These are phyloP conservation scores for Falco punctatus DNA, from an alignment of 2,113 vertebrate species.

Conservation along the genomic window DNA sequence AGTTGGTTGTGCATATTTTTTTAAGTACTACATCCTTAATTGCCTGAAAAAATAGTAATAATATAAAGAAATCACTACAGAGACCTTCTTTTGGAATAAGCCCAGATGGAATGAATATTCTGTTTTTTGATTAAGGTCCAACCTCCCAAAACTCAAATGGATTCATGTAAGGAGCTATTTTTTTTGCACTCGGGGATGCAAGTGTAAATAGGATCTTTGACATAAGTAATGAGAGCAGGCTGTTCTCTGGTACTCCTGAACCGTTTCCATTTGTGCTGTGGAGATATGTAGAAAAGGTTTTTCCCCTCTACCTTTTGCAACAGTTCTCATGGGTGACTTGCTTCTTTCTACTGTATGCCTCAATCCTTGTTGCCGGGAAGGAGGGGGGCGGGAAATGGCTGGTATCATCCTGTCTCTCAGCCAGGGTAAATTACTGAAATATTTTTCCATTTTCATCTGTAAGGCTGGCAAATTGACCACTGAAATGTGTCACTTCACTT, in stretches of 20 bases:
- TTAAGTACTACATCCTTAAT: not conserved
- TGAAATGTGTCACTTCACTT: not conserved
- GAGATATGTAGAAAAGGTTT: not conserved
- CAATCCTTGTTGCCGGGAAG: not conserved
- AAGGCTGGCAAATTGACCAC: not conserved
- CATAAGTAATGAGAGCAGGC: not conserved
- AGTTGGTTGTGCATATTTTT: not conserved
- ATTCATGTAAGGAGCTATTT: not conserved
- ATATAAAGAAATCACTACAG: not conserved
- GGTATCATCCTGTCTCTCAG: not conserved
- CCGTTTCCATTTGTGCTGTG: not conserved
- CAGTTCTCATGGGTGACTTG: not conserved
- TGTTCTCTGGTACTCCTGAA: not conserved
- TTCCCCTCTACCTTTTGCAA: not conserved
- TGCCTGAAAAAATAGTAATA: not conserved
- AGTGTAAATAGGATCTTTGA: not conserved
- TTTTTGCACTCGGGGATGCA: not conserved
- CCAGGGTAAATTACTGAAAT: not conserved
- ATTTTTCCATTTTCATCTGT: not conserved
- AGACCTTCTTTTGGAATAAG: not conserved
- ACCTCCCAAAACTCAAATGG: not conserved
- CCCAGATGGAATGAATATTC: not conserved
- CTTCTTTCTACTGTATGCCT: not conserved
- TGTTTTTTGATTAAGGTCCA: not conserved
- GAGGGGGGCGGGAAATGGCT: accelerated